Conservation (phyloP, 2,113 vertebrate species). For the Alosa alosa region DNA sequence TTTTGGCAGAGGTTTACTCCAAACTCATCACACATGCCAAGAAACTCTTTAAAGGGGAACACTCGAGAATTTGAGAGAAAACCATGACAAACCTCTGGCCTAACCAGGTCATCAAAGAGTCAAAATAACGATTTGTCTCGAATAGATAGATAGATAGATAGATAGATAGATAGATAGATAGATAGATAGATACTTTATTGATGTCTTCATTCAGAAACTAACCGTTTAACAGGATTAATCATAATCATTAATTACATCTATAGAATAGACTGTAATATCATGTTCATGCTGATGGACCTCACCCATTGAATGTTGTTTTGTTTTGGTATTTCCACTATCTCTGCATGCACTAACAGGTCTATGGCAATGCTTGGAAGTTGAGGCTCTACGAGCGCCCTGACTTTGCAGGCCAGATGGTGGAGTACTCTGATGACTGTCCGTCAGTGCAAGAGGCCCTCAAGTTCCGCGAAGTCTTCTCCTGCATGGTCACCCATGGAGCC, state of each 20-base stretch:
- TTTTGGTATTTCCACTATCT: not conserved
- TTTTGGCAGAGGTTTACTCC: constrained; percentile 37
- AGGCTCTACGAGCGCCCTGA: constrained; percentile 12
- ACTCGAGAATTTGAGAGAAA: not conserved
- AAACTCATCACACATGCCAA: constrained; percentile 53
- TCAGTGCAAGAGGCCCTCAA: not conserved
- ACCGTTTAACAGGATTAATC: not conserved
- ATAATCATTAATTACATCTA: not conserved
- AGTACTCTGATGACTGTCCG: not conserved
- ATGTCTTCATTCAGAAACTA: not conserved
- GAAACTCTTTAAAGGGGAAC: constrained; percentile 34
- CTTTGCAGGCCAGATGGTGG: not conserved
- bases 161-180: too few species aligned
- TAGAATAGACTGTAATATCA: not conserved
- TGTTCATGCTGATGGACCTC: not conserved
- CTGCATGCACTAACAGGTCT: constrained; percentile 36
- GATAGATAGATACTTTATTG: too few species aligned
- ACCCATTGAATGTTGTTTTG: not conserved
- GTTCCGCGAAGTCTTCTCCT: not conserved
- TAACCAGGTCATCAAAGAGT: not conserved
- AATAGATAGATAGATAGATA: too few species aligned
- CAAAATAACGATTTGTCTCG: not conserved
- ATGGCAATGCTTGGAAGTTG: constrained; percentile 59
- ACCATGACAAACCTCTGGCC: not conserved
- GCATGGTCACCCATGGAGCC: constrained; percentile 49